Conservation (phyloP, 2,113 vertebrate genomes). For the Eleginops maclovinus region DNA sequence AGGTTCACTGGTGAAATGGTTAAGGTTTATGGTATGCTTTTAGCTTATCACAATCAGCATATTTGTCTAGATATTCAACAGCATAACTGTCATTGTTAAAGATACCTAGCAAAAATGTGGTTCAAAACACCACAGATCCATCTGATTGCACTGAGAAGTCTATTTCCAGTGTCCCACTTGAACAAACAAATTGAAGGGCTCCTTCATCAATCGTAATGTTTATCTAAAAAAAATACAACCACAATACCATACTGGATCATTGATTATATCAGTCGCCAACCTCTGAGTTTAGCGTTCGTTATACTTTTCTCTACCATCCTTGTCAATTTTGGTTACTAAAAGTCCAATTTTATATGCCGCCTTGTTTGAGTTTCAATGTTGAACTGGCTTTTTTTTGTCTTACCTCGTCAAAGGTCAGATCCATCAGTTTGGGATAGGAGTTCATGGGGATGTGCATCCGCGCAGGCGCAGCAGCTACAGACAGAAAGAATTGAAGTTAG, state of each 20-base stretch:
- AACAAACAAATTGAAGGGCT: background rate
- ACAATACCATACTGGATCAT: too few relatives aligned
- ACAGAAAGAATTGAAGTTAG: conserved; percentile 1
- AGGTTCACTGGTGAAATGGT: too few relatives aligned
- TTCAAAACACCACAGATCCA: background rate
- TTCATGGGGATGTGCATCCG: conserved; percentile 40
- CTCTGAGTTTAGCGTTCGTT: too few relatives aligned
- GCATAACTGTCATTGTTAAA: too few relatives aligned
- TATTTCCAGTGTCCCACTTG: background rate
- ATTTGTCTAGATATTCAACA: too few relatives aligned
- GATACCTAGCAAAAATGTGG: background rate
- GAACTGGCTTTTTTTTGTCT: background rate
- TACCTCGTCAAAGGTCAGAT: conserved; percentile 20
- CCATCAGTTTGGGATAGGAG: background rate
- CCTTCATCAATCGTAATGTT: background rate
- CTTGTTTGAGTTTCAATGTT: background rate
- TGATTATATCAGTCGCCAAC: too few relatives aligned
- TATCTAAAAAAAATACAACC: too few relatives aligned
- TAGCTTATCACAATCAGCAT: too few relatives aligned
- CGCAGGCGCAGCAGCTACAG: conserved; percentile 29
- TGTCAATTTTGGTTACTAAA: too few relatives aligned
- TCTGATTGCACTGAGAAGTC: background rate
- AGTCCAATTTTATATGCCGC: too few relatives aligned
- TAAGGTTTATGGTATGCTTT: too few relatives aligned
- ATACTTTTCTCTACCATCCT: too few relatives aligned